These are phyloP conservation scores for Diplodus puntazzo DNA, from an alignment of 2,797 vertebrate genomes.

Conservation along the genomic window DNA sequence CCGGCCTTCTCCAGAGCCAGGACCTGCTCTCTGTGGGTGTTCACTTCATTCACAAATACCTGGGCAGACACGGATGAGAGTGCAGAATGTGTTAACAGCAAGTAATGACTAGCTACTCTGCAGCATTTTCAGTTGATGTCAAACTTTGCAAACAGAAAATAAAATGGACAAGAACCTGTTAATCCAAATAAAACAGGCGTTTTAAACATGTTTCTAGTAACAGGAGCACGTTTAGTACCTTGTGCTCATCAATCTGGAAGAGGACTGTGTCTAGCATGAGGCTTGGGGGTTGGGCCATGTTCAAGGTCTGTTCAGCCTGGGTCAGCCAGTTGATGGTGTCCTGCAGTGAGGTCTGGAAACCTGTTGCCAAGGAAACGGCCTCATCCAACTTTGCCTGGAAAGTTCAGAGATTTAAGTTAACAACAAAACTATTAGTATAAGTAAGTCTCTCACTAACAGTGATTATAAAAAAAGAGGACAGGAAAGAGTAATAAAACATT, in stretches of 20 bases:
- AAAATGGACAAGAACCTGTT: neutral
- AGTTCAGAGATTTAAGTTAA: neutral
- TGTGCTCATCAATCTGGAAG: slow-evolving; percentile 98
- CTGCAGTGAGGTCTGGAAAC: slow-evolving; percentile 97
- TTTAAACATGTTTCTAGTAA: neutral
- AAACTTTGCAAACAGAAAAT: neutral
- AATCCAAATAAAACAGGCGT: neutral
- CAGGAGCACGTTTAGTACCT: slow-evolving; percentile 81
- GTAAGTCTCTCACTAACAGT: neutral
- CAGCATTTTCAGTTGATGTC: neutral
- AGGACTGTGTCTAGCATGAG: slow-evolving; percentile 95
- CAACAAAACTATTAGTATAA: neutral
- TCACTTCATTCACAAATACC: slow-evolving; percentile 99
- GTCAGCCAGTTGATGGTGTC: slow-evolving; percentile 99
- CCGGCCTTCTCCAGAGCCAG: slow-evolving; percentile 96
- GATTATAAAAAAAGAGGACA: too few species aligned
- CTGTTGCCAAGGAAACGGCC: slow-evolving; percentile 92
- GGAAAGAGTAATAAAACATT: neutral
- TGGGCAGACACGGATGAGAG: slow-evolving; percentile 59
- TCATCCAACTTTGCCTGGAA: slow-evolving; percentile 95
- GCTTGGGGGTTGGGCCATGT: slow-evolving; percentile 92
- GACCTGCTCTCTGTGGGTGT: slow-evolving; percentile 95
- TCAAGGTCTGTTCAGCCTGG: slow-evolving; percentile 95
- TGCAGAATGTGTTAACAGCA: neutral
- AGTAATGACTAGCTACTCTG: neutral